Evolutionary conservation across 1,140 invertebrate species (phyloP).

Genomic region (Drosophila willistoni): DNA sequence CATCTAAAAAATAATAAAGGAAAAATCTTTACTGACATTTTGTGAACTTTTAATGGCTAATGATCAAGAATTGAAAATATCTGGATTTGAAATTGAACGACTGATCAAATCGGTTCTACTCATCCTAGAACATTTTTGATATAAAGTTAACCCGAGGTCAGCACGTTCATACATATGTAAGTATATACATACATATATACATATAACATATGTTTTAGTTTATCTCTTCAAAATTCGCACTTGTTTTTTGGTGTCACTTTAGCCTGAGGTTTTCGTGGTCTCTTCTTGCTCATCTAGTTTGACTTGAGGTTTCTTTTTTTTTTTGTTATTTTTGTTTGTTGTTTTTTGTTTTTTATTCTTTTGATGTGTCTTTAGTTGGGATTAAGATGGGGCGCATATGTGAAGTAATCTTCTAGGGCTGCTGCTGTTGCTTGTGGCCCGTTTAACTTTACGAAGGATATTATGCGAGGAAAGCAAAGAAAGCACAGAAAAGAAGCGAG

Average conservation of each 20-base stretch:
- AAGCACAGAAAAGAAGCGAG: conserved; percentile 23
- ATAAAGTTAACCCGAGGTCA: too few relatives aligned
- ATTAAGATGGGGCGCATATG: conserved; percentile 42
- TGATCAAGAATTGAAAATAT: too few relatives aligned
- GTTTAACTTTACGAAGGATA: conserved; percentile 70
- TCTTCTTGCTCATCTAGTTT: neutral
- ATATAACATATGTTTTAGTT: neutral
- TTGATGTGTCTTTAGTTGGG: conserved; percentile 37
- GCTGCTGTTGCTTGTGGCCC: conserved; percentile 44
- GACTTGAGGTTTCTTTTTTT: neutral
- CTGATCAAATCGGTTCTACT: too few relatives aligned
- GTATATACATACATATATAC: too few relatives aligned
- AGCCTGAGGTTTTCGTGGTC: neutral
- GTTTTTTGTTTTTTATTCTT: neutral
- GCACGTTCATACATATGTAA: too few relatives aligned
- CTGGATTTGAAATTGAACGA: too few relatives aligned
- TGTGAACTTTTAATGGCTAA: too few relatives aligned
- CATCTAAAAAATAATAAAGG: too few relatives aligned
- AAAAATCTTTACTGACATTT: too few relatives aligned
- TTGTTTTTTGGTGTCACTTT: conserved; percentile 2
- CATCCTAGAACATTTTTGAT: too few relatives aligned
- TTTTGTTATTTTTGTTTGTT: neutral
- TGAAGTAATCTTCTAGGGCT: conserved; percentile 59
- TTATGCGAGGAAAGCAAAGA: conserved; percentile 38
- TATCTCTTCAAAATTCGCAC: neutral